These are phyloP conservation scores for Helleia helle DNA, from an alignment of 2,888 invertebrate genomes.

Conservation along the genomic window DNA sequence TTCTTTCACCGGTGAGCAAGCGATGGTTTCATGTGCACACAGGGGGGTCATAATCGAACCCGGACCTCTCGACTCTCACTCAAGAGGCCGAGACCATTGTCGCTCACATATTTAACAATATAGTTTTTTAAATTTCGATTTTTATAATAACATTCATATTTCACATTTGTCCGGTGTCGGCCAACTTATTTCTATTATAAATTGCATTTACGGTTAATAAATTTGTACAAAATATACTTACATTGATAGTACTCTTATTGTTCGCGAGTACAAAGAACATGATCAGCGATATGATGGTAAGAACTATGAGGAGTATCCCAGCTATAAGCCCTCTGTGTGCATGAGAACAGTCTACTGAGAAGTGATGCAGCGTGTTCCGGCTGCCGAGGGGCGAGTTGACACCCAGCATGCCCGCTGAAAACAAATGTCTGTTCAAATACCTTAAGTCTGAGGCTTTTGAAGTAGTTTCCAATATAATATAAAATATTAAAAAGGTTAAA, in stretches of 20 bases:
- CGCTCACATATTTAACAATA: too few species aligned
- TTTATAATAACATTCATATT: too few species aligned
- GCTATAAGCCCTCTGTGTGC: conserved; percentile 85
- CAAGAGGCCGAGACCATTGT: too few species aligned
- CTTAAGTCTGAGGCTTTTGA: too few species aligned
- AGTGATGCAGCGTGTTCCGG: conserved; percentile 73
- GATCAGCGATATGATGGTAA: conserved; percentile 89
- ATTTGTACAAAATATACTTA: conserved; percentile 27
- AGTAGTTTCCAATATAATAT: not conserved
- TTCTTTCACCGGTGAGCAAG: too few species aligned
- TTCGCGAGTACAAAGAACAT: conserved; percentile 90
- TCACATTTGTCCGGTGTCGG: too few species aligned
- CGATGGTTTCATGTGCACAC: too few species aligned
- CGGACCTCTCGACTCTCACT: too few species aligned
- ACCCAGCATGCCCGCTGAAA: conserved; percentile 73
- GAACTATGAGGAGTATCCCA: conserved; percentile 84
- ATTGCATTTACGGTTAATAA: not conserved
- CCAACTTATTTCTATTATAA: too few species aligned
- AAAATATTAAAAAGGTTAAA: too few species aligned
- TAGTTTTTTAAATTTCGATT: too few species aligned
- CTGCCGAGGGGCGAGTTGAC: conserved; percentile 59
- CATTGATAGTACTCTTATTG: conserved; percentile 73
- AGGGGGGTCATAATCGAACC: too few species aligned
- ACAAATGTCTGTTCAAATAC: not conserved
- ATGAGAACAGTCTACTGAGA: conserved; percentile 88